Evolutionary conservation across 2,888 invertebrate genomes (phyloP).

Genomic region (Lasioglossum pauxillum): DNA sequence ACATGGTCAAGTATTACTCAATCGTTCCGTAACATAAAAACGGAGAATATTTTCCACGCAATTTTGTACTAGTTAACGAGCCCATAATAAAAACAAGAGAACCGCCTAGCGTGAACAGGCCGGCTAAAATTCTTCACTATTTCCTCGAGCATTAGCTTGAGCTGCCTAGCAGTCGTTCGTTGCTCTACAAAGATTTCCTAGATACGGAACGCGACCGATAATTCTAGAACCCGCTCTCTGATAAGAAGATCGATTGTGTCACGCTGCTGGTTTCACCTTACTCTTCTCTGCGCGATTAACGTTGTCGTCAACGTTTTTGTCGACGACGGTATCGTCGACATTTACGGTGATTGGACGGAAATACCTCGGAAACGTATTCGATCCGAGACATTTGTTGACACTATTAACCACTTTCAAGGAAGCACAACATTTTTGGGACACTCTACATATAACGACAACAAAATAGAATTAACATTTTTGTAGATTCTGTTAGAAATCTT

Average conservation of each 20-base stretch:
- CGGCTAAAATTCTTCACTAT: background rate
- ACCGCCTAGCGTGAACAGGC: background rate
- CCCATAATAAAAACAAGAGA: background rate
- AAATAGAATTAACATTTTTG: background rate
- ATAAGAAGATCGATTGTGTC: slow-evolving; percentile 17
- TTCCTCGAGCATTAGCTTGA: background rate
- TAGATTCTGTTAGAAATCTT: no score
- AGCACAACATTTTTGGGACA: no score
- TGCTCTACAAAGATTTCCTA: background rate
- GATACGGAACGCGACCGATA: background rate
- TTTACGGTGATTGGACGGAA: slow-evolving; percentile 13
- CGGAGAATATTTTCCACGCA: background rate
- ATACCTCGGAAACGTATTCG: background rate
- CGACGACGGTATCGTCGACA: background rate
- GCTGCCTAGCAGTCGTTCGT: background rate
- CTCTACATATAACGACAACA: background rate
- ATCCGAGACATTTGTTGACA: no score
- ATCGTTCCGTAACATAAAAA: background rate
- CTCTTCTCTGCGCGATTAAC: background rate
- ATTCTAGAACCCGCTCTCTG: background rate
- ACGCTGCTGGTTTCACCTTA: background rate
- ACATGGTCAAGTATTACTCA: background rate
- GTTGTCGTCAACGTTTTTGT: slow-evolving; percentile 5
- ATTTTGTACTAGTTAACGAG: background rate
- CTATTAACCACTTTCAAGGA: no score